phyloP scores from a whole-genome alignment of 1,140 invertebrate species.

The Phortica variegata region DNA sequence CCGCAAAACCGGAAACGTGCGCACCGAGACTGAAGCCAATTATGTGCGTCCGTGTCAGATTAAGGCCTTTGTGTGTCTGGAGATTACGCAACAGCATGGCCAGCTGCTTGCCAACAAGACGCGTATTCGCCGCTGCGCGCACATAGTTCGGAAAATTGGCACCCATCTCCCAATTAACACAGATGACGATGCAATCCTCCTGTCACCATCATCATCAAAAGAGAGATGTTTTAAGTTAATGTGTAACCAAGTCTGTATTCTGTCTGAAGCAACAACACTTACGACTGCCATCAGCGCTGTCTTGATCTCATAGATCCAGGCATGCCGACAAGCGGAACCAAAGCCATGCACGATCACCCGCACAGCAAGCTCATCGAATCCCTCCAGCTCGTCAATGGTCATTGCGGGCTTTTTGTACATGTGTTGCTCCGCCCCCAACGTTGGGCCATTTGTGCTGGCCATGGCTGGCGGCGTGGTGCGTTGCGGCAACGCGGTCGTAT shows the following conservation, averaged over 20 bases:
- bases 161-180: constrained; percentile 93
- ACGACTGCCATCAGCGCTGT: constrained; percentile 84
- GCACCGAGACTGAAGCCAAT: constrained; percentile 91
- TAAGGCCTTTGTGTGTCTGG: constrained; percentile 48
- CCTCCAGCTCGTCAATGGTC: constrained; percentile 43
- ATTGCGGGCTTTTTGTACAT: constrained; percentile 28
- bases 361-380: constrained; percentile 63
- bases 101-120: constrained; percentile 87
- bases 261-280: constrained; percentile 43
- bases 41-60: constrained; percentile 71
- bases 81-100: constrained; percentile 69
- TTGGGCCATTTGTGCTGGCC: neutral
- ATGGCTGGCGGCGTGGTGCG: neutral
- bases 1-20: constrained; percentile 91
- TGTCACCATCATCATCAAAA: constrained; percentile 49
- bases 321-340: constrained; percentile 82
- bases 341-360: constrained; percentile 95
- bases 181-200: constrained; percentile 87
- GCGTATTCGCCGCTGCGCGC: constrained; percentile 87
- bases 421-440: constrained; percentile 15
- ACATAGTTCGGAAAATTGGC: constrained; percentile 91
- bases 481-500: too few species aligned
- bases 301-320: constrained; percentile 93
- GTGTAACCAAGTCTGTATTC: neutral
- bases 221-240: neutral